A percentile compares a stretch with the other conserved stretches of the same genome.
These are phyloP conservation scores for Porites lutea DNA, from an alignment of 64 coral and sea anemone genomes.

Conservation along the genomic window DNA sequence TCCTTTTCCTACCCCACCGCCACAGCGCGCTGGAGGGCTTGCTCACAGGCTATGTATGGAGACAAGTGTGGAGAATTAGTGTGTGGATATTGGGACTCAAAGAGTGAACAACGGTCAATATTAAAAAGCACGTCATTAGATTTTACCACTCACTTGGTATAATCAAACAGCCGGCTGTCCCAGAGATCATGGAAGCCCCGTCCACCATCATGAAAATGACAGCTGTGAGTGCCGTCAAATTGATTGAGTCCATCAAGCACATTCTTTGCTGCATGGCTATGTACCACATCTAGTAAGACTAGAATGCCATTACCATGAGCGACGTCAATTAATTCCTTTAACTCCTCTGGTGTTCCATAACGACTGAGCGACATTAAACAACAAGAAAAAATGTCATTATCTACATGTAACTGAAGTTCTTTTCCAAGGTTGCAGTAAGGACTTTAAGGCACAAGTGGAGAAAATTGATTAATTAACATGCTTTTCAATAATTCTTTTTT, in stretches of 20 bases:
- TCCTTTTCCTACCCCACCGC: no score
- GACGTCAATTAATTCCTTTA: constrained; percentile 91
- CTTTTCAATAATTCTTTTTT: no score
- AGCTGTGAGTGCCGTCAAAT: constrained; percentile 93
- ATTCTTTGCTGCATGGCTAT: constrained; percentile 97
- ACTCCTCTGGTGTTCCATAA: constrained; percentile 97
- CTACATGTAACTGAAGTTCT: no score
- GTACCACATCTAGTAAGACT: constrained; percentile 94
- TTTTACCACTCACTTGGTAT: constrained; percentile 84
- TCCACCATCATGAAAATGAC: constrained; percentile 84
- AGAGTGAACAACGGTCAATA: no score
- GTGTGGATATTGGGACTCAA: no score
- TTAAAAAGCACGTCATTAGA: not conserved
- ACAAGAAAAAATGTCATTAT: not conserved
- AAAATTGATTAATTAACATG: no score
- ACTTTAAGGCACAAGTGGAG: no score
- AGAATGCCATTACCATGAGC: constrained; percentile 92
- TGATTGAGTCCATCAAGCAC: constrained; percentile 96
- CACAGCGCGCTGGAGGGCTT: no score
- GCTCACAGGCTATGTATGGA: no score
- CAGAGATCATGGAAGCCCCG: constrained; percentile 84
- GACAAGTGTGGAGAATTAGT: no score
- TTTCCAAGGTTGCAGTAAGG: no score
- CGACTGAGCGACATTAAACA: constrained; percentile 63
- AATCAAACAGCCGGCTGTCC: constrained; percentile 97